Base-by-base conservation (phyloP, 2,113 vertebrate genomes). In the Aphelocoma coerulescens region DNA sequence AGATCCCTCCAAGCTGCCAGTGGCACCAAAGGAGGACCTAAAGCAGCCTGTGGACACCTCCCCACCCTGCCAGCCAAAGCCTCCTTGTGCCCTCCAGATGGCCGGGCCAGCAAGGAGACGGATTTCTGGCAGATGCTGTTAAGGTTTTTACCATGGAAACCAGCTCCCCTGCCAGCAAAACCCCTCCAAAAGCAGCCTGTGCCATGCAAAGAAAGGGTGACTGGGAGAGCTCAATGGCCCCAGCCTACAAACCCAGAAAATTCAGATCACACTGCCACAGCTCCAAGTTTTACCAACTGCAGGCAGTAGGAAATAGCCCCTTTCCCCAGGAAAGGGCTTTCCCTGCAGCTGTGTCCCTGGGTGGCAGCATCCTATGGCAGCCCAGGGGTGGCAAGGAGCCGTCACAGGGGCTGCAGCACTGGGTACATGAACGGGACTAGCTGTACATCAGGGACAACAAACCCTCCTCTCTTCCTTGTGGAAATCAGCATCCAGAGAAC, bases 131-230 rank as follows among this genome's bases (percentile, higher is more conserved):
- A 96, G 73, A 79, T 66, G 67, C 39, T 80, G 71, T 63, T 76
- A 91, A 91, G 80, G 62, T 86, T 93, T 94, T 95, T 62, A 65
- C 92, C 91, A 91, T 49, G 83, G 95, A 91, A 97, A 94, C 73
- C 2, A 10, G n/a, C 32, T 92, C 41, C 19, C 43, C 35, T 88
- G 79, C 63, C 91, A 96, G 73, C 33, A 93, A 89, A 95, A 57
- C 7, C 62, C 61, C 39, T 79, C 71, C 41, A 68, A 75, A 83
- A 75, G 88, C 91, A 68, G 95, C n/a, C 81, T 79, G 62, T 1
- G 0, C 49, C 27, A n/a, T 9, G 37, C 33, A 77, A 81, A 91
- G 52, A 48, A 83, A 24, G 21, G 33, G 49, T 1, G 4, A n/a
- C 1, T 5, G 10, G 18, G 51, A 88, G 39, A 89, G 46, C n/a